Percentiles rank a stretch among this genome's conserved stretches.
These are phyloP conservation scores for Morus bassanus DNA, from an alignment of 2,797 vertebrate species.

Conservation along the genomic window DNA sequence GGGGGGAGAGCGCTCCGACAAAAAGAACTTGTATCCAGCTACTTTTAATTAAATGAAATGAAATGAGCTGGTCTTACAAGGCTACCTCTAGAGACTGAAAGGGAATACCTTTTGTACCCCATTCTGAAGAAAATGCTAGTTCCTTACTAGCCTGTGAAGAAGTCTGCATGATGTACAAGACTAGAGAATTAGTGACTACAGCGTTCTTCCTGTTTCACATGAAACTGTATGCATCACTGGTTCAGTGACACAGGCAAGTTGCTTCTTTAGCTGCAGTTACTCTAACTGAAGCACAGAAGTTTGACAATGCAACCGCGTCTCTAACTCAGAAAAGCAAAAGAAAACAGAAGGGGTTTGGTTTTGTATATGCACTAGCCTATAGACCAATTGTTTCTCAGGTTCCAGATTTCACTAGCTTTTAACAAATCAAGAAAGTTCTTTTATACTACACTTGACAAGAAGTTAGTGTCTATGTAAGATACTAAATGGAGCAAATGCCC, in stretches of 20 bases:
- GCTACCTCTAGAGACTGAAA: neutral
- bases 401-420: neutral
- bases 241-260: neutral
- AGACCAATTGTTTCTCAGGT: neutral
- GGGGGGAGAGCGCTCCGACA: neutral
- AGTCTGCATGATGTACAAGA: neutral
- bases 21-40: neutral
- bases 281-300: neutral
- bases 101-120: neutral
- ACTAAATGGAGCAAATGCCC: fast-evolving
- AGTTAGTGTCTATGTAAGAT: neutral
- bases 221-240: neutral
- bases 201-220: neutral
- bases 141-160: neutral
- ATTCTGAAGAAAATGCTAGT: neutral
- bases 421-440: neutral
- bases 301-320: neutral
- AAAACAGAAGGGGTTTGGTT: neutral
- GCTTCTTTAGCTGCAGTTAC: neutral
- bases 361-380: neutral
- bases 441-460: neutral
- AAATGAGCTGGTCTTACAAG: neutral
- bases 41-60: neutral
- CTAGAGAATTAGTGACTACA: neutral
- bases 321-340: neutral